phyloP scores from a whole-genome alignment of 2,888 invertebrate genomes.

The Vesta saturnalis region DNA sequence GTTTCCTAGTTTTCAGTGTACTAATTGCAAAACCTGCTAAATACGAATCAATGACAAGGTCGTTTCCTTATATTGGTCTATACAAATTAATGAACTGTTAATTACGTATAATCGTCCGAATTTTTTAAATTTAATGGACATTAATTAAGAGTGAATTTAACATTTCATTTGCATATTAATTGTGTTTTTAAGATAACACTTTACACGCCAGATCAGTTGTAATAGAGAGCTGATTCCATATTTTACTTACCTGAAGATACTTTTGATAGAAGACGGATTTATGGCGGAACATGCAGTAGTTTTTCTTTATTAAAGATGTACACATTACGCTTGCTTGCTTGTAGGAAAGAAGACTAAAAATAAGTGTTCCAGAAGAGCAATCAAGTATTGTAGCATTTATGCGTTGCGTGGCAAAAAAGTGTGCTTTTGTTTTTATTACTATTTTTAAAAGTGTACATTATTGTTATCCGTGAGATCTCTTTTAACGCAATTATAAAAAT shows the following conservation, averaged over 20 bases:
- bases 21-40: neutral
- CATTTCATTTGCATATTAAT: no score
- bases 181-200: no score
- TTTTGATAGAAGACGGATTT: no score
- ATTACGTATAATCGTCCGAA: neutral
- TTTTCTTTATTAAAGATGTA: neutral
- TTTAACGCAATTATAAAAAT: no score
- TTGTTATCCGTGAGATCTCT: no score
- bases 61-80: neutral
- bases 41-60: neutral
- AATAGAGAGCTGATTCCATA: no score
- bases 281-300: no score
- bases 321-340: slow-evolving; percentile 27
- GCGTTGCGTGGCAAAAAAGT: neutral
- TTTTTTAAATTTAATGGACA: neutral
- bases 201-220: no score
- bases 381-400: slow-evolving; percentile 23
- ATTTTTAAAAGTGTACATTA: no score
- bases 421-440: no score
- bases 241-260: no score
- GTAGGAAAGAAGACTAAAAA: slow-evolving; percentile 15
- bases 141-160: neutral
- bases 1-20: no score
- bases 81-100: neutral
- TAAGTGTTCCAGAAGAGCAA: slow-evolving; percentile 30